Evolutionary conservation across 37 sponge, comb jelly and placozoan genomes (phyloP).

Genomic region (Oscarella lobularis): DNA sequence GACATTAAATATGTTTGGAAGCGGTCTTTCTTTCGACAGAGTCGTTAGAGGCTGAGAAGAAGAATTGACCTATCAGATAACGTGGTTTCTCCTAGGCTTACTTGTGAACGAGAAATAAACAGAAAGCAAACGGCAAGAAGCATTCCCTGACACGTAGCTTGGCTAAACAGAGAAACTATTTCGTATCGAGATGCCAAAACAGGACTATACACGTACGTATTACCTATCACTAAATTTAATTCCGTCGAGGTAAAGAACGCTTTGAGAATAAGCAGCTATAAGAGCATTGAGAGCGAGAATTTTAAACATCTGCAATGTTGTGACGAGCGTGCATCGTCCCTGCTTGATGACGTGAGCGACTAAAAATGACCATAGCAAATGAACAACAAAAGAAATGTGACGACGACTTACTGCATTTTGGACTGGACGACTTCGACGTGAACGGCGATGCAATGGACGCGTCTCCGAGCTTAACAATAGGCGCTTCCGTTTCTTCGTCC

Average conservation of each 20-base stretch:
- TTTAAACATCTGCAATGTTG: slow-evolving; percentile 99
- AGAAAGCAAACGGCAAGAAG: slow-evolving; percentile 90
- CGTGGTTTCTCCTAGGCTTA: slow-evolving; percentile 1
- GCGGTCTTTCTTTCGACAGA: slow-evolving; percentile 77
- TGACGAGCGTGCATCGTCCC: slow-evolving; percentile 93
- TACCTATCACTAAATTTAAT: slow-evolving; percentile 95
- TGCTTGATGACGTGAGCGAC: slow-evolving; percentile 82
- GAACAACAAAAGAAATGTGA: background rate
- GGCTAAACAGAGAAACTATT: no score
- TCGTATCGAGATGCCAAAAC: no score
- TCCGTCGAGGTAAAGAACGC: slow-evolving; percentile 91
- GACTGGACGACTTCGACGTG: slow-evolving; percentile 70
- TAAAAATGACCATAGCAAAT: slow-evolving; percentile 5
- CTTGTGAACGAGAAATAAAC: slow-evolving; percentile 73
- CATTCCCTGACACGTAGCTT: slow-evolving; percentile 86
- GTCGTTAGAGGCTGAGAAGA: slow-evolving; percentile 46
- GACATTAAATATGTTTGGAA: slow-evolving; percentile 90
- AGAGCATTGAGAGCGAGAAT: slow-evolving; percentile 96
- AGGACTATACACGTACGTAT: no score
- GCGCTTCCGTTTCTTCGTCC: slow-evolving; percentile 33
- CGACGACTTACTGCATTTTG: slow-evolving; percentile 52
- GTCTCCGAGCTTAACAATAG: slow-evolving; percentile 86
- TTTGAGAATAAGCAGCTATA: slow-evolving; percentile 91
- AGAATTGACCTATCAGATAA: background rate
- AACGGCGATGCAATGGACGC: slow-evolving; percentile 98